A percentile compares a stretch with the other conserved stretches of the same genome.
These are phyloP conservation scores for Loriculus beryllinus DNA, from an alignment of 2,797 vertebrate species.

Conservation along the genomic window DNA sequence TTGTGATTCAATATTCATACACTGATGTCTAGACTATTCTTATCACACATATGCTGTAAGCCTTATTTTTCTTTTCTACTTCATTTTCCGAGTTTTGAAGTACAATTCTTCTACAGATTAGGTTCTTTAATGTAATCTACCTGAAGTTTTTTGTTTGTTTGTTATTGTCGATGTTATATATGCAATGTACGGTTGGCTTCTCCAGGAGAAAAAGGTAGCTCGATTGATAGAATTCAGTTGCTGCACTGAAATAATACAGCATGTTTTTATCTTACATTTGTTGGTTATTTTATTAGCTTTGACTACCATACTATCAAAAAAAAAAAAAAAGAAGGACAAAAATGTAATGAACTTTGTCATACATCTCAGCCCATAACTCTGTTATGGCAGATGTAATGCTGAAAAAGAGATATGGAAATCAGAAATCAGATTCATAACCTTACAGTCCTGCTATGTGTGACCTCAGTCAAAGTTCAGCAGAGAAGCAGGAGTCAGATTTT, in stretches of 20 bases:
- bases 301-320: conserved; percentile 32
- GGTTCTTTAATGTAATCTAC: conserved; percentile 47
- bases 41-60: conserved; percentile 47
- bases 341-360: conserved; percentile 35
- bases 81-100: conserved; percentile 53
- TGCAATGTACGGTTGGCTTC: conserved; percentile 11
- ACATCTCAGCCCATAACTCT: not conserved
- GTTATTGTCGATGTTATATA: not conserved
- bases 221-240: conserved; percentile 71
- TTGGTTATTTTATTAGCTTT: conserved; percentile 57
- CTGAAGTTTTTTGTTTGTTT: conserved; percentile 38
- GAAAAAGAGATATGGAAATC: not conserved
- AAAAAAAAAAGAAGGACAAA: not conserved
- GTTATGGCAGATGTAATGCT: not conserved
- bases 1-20: conserved; percentile 67
- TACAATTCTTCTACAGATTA: conserved; percentile 53
- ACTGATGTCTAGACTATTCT: conserved; percentile 65
- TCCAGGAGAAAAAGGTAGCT: conserved; percentile 43
- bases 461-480: not conserved
- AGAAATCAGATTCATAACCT: not conserved
- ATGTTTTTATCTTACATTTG: conserved; percentile 54
- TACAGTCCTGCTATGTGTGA: not conserved
- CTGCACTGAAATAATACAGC: conserved; percentile 46
- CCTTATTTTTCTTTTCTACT: conserved; percentile 10
- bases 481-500: not conserved